Base-by-base conservation (phyloP, 2,113 vertebrate genomes). In the Nerophis ophidion region DNA sequence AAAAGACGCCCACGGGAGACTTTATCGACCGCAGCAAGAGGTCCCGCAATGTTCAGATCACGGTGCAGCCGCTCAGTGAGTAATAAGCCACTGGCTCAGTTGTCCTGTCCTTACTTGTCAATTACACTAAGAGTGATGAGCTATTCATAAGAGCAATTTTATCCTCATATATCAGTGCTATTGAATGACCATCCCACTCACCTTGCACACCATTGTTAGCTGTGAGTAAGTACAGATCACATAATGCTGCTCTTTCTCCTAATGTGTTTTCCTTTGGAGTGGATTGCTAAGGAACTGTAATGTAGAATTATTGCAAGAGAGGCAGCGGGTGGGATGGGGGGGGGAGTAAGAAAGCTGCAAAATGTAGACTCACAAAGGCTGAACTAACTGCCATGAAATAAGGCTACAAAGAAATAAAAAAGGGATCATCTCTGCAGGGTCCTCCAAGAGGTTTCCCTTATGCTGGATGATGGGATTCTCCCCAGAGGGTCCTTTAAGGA, bases 1-100 rank as follows among this genome's bases (percentile, higher is more conserved):
- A 98, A 86, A 94, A 90, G 67, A 95, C 95, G 0, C 89, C 93
- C 51, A 96, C 93, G 0, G 96, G 97, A 12, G 96, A 99, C 64
- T 96, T 97, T 86, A 93, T 96, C 0, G 95, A 98, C 86, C 94
- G 94, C 79, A 97, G 92, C 91, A 98, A 96, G 85, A 88, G 95
- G 56, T 97, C 97, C 0, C 94, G 95, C 82, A 99, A 98, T 62
- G 93, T 94, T 65, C 95, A 95, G 77, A 95, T 99, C 88, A 88
- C 90, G 0, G 94, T 99, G 48, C 91, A 93, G 60, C 83, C 92
- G 0, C 90, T 96, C 75, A 95, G 96, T 99, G 91, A 98, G 97
- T 94, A 88, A 74, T 80, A 49, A 59, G 68, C 65, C 70, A 36
- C 45, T 49, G 57, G 53, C 63, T 66, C 51, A 55, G 48, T 57